Conservation (phyloP, 2,113 vertebrate genomes). For the Terrapene triunguis region DNA sequence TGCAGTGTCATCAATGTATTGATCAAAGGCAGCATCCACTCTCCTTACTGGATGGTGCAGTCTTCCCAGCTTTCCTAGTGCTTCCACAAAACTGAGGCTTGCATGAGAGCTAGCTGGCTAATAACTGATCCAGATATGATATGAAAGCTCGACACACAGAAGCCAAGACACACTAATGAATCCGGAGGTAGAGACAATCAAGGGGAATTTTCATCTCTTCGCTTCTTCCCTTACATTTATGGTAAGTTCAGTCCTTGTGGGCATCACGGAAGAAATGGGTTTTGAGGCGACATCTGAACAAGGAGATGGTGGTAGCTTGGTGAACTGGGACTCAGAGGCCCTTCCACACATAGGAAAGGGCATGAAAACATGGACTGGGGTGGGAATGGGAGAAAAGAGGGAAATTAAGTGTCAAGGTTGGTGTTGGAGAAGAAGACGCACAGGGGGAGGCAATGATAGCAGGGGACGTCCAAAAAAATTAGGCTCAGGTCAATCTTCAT, state of each 20-base stretch:
- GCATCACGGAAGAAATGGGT: fast-evolving
- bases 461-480: neutral
- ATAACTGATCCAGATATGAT: neutral
- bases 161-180: neutral
- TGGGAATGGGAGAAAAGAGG: fast-evolving
- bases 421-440: neutral
- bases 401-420: fast-evolving
- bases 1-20: neutral
- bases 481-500: neutral
- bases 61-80: neutral
- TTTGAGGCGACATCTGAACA: no score
- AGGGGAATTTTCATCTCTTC: neutral
- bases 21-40: neutral
- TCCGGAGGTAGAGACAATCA: neutral
- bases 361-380: neutral
- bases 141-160: neutral
- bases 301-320: fast-evolving
- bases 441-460: fast-evolving
- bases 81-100: neutral
- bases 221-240: fast-evolving
- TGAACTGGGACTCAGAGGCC: neutral
- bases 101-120: neutral
- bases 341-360: neutral
- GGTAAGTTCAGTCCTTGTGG: fast-evolving
- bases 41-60: neutral